Percentiles rank a stretch among this genome's conserved stretches.
Conservation (phyloP, 2,888 invertebrate genomes). For the Auanema sp. region DNA sequence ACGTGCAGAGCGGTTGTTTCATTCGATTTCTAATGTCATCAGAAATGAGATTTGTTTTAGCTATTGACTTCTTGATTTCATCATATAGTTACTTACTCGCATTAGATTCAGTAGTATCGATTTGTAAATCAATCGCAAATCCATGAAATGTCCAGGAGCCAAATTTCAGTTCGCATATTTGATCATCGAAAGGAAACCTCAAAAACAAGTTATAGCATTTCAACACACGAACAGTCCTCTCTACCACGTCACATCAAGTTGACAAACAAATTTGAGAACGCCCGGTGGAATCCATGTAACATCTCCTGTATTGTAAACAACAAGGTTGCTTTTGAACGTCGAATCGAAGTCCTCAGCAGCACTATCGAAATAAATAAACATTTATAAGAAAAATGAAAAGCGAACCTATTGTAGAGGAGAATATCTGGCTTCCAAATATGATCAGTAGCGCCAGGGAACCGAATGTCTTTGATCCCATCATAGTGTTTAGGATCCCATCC, state of each 20-base stretch:
- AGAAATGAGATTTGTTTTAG: too few relatives aligned
- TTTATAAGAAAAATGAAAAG: background rate
- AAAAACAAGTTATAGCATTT: background rate
- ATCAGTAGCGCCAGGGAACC: conserved; percentile 53
- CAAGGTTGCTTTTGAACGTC: conserved; percentile 48
- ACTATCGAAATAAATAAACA: conserved; percentile 25
- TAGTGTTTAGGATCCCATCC: conserved; percentile 53
- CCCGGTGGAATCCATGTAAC: conserved; percentile 60
- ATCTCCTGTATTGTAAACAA: conserved; percentile 49
- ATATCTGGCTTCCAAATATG: conserved; percentile 83
- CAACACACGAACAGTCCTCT: background rate
- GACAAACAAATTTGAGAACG: conserved; percentile 48
- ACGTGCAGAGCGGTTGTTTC: background rate
- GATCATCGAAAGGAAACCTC: conserved; percentile 97
- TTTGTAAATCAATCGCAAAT: conserved; percentile 78
- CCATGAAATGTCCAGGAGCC: conserved; percentile 96
- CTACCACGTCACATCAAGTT: conserved; percentile 42
- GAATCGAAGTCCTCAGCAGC: conserved; percentile 53
- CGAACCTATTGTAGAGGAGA: conserved; percentile 50
- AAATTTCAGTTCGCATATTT: conserved; percentile 66
- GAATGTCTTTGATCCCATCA: conserved; percentile 51
- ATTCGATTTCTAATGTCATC: background rate
- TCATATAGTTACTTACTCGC: conserved; percentile 26
- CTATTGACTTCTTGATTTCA: too few relatives aligned
- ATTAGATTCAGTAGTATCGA: conserved; percentile 39